A percentile compares a stretch with the other conserved stretches of the same genome.
Conservation (phyloP, 2,797 vertebrate species). For the Enteromius afrohamiltoni region DNA sequence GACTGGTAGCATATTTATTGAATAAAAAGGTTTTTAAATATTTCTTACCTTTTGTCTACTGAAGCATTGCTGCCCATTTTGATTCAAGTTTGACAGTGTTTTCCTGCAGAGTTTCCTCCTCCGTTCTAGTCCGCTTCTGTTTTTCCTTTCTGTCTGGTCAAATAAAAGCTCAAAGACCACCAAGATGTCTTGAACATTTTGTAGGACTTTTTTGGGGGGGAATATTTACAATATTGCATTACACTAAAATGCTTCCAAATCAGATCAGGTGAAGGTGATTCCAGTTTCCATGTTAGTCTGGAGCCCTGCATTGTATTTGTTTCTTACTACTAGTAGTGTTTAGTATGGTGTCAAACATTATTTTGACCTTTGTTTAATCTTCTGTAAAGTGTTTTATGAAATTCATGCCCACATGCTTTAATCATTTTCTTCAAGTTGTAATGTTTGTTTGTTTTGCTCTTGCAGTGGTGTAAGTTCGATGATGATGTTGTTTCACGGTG, state of each 20-base stretch:
- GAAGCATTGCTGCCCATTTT: too few relatives aligned
- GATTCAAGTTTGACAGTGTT: background rate
- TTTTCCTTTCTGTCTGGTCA: background rate
- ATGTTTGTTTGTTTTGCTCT: conserved; percentile 2
- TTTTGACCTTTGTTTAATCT: background rate
- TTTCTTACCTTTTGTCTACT: background rate
- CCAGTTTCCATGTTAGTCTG: background rate
- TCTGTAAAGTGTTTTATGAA: background rate
- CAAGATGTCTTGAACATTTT: background rate
- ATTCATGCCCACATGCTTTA: background rate
- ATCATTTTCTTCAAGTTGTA: background rate
- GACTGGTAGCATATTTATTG: background rate
- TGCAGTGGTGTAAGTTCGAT: conserved; percentile 98
- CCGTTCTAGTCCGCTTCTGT: background rate
- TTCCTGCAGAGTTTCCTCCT: background rate
- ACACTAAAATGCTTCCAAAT: background rate
- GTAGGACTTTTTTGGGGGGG: background rate
- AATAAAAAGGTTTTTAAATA: background rate
- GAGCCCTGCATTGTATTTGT: background rate
- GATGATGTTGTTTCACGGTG: conserved; percentile 97
- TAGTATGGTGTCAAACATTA: background rate
- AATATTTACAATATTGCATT: background rate
- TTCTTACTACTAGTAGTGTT: background rate
- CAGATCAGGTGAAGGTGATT: background rate
- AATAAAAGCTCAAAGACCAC: background rate